Base-by-base conservation (phyloP, 1,140 invertebrate species). In the Atta colombica region DNA sequence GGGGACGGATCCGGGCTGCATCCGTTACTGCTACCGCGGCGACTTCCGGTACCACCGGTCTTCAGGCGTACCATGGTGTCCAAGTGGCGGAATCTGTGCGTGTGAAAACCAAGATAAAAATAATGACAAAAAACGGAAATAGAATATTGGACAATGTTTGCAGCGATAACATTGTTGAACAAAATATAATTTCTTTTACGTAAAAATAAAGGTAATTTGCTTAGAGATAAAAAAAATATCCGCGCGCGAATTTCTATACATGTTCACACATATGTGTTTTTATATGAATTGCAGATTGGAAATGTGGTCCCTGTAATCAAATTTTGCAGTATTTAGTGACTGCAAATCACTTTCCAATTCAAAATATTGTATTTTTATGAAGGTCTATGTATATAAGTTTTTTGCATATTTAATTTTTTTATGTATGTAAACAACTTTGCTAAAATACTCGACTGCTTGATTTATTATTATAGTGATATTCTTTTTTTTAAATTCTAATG, bases 41-140 rank as follows among this genome's bases (percentile, higher is more conserved):
- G 93, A 69, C 95, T 95, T 80, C 93, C 93, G 77, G 94, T 92
- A 78, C 95, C 95, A 3, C 96, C 95, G n/a, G 96, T 96, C 91
- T 97, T 97, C 91, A 96, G 94, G 1, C 96, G 96, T 58, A 97
- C 97, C 96, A 97, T 97, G 5, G 97, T 97, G 91, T 98, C 97
- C 93, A 98, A 94, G 93, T 98, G 97, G 53, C 97, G 97, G 92
- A 98, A 98, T 92, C 97, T 98, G 90, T 53, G 14, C n/a, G 16
- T 25, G n/a, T 39, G n/a, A 6, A 77, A 63, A 39, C 0, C 31
- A 60, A 25, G 10, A 63, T 8, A 25, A 77, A 39, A 31, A 39
- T 39, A 53, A 35, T 66, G 18, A 21, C n/a, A 10, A 80, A 65
- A 31, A 39, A 39, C 35, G 6, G 1, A 7, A 8, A 58, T 0